Evolutionary conservation across 2,113 vertebrate species (phyloP).

Genomic region (Arenaria interpres): DNA sequence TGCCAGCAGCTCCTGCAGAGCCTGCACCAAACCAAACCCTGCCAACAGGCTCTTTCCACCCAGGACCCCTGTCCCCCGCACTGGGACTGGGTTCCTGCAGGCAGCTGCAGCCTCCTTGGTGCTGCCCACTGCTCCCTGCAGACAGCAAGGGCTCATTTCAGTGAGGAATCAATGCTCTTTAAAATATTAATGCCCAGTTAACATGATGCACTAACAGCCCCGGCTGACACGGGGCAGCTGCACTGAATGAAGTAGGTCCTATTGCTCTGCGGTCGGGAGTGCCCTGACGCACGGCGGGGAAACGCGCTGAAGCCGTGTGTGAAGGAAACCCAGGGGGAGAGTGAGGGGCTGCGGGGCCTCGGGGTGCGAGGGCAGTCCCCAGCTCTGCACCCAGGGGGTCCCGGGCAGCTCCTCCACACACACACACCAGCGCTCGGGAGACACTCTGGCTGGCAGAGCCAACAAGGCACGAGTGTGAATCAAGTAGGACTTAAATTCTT

Average conservation of each 20-base stretch:
- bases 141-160: not conserved
- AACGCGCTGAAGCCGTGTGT: fast-evolving
- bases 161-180: not conserved
- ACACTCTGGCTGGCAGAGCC: not conserved
- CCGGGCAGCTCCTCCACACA: not conserved
- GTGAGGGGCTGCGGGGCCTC: not conserved
- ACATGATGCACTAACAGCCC: fast-evolving
- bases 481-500: not conserved
- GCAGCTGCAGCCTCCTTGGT: not conserved
- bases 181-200: not conserved
- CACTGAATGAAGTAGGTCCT: fast-evolving
- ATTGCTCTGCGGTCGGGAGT: not conserved
- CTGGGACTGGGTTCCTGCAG: not conserved
- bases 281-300: not conserved
- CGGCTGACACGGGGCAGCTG: not conserved
- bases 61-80: fast-evolving
- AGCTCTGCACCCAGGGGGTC: fast-evolving
- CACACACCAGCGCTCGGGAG: fast-evolving
- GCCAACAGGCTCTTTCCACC: not conserved
- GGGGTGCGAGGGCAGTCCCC: not conserved
- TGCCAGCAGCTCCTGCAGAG: not conserved
- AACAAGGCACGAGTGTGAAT: not conserved
- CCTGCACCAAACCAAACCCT: not conserved
- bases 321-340: not conserved
- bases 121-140: not conserved